Percentiles rank a stretch among this genome's conserved stretches.
Conservation (phyloP, 2,888 invertebrate species). For the Leptothorax acervorum region DNA sequence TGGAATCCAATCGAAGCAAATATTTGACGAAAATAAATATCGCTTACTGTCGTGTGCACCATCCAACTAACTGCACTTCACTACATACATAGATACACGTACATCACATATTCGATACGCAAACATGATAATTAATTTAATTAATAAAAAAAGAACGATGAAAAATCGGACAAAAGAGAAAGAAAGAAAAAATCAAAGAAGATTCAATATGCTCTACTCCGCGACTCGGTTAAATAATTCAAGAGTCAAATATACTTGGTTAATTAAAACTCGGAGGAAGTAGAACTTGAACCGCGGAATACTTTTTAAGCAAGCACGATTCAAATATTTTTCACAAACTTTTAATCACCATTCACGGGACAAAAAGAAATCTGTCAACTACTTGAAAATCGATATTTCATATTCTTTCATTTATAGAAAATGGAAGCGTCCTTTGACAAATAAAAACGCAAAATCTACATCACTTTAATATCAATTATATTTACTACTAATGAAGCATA, state of each 20-base stretch:
- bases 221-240: background rate
- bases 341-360: background rate
- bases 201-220: background rate
- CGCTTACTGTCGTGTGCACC: background rate
- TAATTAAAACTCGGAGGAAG: conserved; percentile 14
- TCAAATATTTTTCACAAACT: background rate
- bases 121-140: background rate
- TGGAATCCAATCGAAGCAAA: background rate
- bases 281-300: background rate
- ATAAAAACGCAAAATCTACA: background rate
- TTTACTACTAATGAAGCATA: background rate
- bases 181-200: background rate
- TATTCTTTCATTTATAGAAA: background rate
- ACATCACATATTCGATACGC: background rate
- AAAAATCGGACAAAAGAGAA: background rate
- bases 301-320: background rate
- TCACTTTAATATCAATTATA: background rate
- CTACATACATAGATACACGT: background rate
- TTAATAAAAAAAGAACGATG: background rate
- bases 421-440: background rate
- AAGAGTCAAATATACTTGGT: conserved; percentile 10
- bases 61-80: background rate
- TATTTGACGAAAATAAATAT: conserved; percentile 1
- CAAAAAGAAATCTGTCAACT: background rate
- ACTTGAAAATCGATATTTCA: background rate